phyloP scores from a whole-genome alignment of 2,797 vertebrate genomes.

The Spheniscus humboldti region DNA sequence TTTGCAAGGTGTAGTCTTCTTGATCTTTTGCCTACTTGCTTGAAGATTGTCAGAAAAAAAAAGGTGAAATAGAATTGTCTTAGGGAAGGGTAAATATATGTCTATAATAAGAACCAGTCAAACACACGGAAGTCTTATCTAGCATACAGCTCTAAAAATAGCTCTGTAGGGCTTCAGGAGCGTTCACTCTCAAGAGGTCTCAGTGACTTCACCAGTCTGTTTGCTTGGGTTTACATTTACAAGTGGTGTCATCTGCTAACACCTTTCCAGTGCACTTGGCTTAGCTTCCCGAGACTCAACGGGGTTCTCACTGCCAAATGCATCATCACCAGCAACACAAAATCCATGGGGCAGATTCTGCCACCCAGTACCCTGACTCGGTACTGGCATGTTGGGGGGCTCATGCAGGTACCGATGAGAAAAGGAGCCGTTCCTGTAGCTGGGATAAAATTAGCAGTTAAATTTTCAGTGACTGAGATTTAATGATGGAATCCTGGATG shows the following conservation, averaged over 20 bases:
- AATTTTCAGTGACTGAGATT: background rate
- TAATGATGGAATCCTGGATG: background rate
- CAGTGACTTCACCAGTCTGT: conserved; percentile 8
- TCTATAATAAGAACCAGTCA: background rate
- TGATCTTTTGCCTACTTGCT: conserved; percentile 34
- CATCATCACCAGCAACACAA: background rate
- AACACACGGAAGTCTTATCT: background rate
- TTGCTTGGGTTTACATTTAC: background rate
- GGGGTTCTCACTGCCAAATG: background rate
- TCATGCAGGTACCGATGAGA: fast-evolving
- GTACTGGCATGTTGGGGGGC: background rate
- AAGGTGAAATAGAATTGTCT: background rate
- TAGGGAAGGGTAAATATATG: background rate
- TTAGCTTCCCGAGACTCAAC: background rate
- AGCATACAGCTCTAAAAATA: background rate
- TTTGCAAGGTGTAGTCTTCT: background rate
- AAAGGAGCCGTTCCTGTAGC: background rate
- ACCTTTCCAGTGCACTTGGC: background rate
- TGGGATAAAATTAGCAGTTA: background rate
- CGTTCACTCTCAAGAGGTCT: background rate
- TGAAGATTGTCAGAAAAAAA: conserved; percentile 8
- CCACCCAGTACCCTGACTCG: background rate
- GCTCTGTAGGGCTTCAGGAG: background rate
- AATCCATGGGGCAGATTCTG: background rate
- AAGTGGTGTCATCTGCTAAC: background rate